These are phyloP conservation scores for Anguilla marmorata DNA, from an alignment of 2,797 vertebrate genomes.

Conservation along the genomic window DNA sequence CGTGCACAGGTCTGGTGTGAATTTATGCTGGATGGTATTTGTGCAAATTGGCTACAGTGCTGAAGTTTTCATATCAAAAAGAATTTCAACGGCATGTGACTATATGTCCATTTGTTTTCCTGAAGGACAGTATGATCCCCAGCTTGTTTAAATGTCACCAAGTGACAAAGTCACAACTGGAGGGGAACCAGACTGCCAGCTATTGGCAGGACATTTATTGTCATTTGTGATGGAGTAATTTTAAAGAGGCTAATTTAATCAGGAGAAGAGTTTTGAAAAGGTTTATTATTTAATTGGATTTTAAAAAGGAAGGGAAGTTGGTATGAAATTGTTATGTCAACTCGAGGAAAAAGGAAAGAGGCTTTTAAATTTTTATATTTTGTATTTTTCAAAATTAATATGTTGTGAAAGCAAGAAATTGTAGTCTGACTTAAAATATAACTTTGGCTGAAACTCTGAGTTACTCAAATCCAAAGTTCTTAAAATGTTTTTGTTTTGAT, in stretches of 20 bases:
- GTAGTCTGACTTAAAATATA: not conserved
- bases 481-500: not conserved
- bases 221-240: conserved; percentile 31
- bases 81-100: not conserved
- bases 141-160: not conserved
- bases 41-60: not conserved
- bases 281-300: conserved; percentile 17
- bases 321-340: not conserved
- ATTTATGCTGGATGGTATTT: conserved; percentile 1
- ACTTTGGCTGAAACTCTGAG: not conserved
- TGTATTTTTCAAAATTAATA: not conserved
- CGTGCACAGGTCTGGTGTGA: not conserved
- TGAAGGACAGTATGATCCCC: not conserved
- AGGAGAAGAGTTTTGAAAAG: conserved; percentile 13
- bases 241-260: conserved; percentile 16
- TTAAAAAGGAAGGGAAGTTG: not conserved
- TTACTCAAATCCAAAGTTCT: not conserved
- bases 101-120: not conserved
- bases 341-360: not conserved
- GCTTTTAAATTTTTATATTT: not conserved
- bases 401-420: conserved; percentile 18
- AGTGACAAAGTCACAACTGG: not conserved
- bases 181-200: conserved; percentile 6
- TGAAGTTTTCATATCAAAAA: not conserved
- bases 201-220: conserved; percentile 28